phyloP scores from a whole-genome alignment of 2,797 vertebrate genomes.

The Coregonus sp. region DNA sequence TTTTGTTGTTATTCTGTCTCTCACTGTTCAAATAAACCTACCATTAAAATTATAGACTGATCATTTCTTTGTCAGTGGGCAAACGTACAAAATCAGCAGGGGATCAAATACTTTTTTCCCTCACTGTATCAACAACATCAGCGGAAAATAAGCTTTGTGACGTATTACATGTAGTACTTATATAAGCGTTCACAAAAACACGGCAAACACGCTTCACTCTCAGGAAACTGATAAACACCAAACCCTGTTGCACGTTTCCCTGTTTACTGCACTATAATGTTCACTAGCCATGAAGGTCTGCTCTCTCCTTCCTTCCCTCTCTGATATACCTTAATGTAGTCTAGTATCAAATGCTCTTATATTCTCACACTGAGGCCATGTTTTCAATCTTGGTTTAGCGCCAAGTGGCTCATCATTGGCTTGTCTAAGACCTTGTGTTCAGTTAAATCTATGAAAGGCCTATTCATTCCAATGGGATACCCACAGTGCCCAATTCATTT shows the following conservation, averaged over 20 bases:
- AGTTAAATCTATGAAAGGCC: constrained; percentile 61
- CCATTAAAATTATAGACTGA: no score
- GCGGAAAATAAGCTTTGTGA: not conserved
- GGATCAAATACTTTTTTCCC: no score
- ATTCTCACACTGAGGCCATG: constrained; percentile 39
- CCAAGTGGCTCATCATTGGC: not conserved
- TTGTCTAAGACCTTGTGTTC: constrained; percentile 51
- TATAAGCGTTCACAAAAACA: not conserved
- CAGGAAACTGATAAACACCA: not conserved
- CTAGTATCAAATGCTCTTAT: not conserved
- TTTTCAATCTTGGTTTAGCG: not conserved
- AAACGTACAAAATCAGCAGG: no score
- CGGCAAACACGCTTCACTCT: not conserved
- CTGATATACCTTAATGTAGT: constrained; percentile 23
- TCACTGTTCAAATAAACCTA: no score
- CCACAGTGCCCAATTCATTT: constrained; percentile 59
- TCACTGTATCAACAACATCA: not conserved
- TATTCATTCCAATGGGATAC: constrained; percentile 55
- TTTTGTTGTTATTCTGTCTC: no score
- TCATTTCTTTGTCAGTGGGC: no score
- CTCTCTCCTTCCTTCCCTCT: constrained; percentile 13
- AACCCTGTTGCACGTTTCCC: not conserved
- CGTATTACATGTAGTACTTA: not conserved
- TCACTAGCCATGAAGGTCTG: not conserved
- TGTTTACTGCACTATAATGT: not conserved